Evolutionary conservation across 2,888 invertebrate species (phyloP).

Genomic region (Dorcus parallelipipedus): DNA sequence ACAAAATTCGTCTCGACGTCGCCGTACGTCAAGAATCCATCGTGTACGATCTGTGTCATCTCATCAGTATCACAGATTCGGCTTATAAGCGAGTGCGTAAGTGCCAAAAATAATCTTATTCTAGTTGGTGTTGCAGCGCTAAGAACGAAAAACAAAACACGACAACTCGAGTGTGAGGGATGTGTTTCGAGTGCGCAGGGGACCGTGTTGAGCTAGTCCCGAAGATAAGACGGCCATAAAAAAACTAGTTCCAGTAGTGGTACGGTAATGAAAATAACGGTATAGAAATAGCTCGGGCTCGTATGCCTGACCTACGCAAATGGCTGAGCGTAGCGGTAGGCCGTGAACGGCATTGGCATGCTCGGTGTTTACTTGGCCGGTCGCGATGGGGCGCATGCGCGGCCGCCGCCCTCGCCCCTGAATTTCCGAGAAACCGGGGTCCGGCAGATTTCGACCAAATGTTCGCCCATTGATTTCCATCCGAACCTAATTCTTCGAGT

Average conservation of each 20-base stretch:
- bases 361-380: constrained; percentile 1
- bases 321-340: constrained; percentile 10
- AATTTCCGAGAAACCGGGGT: constrained; percentile 20
- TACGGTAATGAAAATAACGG: constrained; percentile 6
- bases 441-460: constrained; percentile 21
- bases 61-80: no score
- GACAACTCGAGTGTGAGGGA: not conserved
- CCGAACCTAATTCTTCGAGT: constrained; percentile 4
- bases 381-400: constrained; percentile 21
- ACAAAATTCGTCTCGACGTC: no score
- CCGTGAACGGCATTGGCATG: not conserved
- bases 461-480: constrained; percentile 19
- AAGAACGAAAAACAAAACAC: no score
- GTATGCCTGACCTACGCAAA: constrained; percentile 16
- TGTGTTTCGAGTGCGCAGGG: no score
- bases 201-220: no score
- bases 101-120: no score
- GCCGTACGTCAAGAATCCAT: no score
- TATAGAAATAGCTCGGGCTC: constrained; percentile 7
- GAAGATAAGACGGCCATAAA: not conserved
- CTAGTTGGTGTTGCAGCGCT: no score
- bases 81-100: no score
- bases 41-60: no score
- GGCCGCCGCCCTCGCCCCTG: constrained; percentile 22
- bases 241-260: constrained; percentile 1